Base-by-base conservation (phyloP, 2,888 invertebrate genomes). In the Calephelis perditalis region DNA sequence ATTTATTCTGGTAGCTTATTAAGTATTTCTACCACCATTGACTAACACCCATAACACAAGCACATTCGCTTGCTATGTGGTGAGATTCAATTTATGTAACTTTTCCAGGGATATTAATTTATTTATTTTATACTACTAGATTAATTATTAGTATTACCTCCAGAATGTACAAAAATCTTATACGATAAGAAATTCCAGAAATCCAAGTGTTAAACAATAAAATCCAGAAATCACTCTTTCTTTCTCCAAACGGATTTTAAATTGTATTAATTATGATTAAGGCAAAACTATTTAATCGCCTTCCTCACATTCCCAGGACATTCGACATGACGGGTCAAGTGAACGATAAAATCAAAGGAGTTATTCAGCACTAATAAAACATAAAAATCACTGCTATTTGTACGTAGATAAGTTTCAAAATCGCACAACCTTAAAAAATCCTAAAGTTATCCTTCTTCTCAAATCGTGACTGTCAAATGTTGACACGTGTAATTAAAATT, bases 301-400 rank as follows among this genome's bases (percentile, higher is more conserved):
- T 77, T 74, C 78, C 75, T 70, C 81, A 79, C 82, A 82, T 86
- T 86, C 87, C 77, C 87, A 85, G 86, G 86, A 81, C 82, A 82
- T 79, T 75, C 77, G 73, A 76, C 82, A 81, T 83, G 83, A 84
- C 84, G 82, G 87, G 86, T 86, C 86, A 86, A 83, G 79, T 74
- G 74, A 71, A 78, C 78, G 84, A 86, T 86, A 82, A 83, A 84
- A 87, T 86, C 85, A 78, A 78, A 79, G 70, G 78, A 81, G 73
- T 78, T 80, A 81, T 83, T 82, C 81, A 80, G 80, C 73, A 68
- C 36, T 54, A 8, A 56, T 44, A 36, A 35, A 35, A 26, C 66
- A 68, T 62, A 46, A 81, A 77, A 73, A 71, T 3, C 62, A 52
- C 71, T 73, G 65, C 63, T 74, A 73, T 47, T 0, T 0, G 0